A percentile compares a stretch with the other conserved stretches of the same genome.
These are phyloP conservation scores for Pomatorhinus ruficollis DNA, from an alignment of 2,113 vertebrate genomes.

Conservation along the genomic window DNA sequence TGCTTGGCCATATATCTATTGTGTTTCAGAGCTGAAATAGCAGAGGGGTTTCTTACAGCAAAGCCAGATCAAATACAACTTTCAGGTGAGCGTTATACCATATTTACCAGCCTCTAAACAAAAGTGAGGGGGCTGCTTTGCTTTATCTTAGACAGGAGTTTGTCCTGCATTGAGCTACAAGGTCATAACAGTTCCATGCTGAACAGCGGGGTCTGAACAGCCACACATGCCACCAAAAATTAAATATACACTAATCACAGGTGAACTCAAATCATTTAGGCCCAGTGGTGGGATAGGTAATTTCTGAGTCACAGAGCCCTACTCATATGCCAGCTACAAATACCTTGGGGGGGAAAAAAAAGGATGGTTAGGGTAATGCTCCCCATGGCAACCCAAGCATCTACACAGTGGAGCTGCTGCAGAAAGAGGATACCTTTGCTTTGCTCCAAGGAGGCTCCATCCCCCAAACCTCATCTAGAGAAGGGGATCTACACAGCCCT, in stretches of 20 bases:
- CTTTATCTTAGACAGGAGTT: neutral
- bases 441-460: neutral
- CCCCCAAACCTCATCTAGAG: neutral
- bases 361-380: neutral
- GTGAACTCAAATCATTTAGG: neutral
- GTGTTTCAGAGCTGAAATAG: neutral
- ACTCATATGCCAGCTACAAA: neutral
- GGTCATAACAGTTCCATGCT: neutral
- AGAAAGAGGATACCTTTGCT: neutral
- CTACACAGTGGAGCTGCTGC: neutral
- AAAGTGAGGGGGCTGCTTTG: neutral
- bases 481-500: neutral
- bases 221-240: neutral
- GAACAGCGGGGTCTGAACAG: neutral
- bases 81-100: neutral
- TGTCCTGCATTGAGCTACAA: neutral
- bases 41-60: neutral
- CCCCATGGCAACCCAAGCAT: neutral
- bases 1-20: neutral
- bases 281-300: rapidly evolving
- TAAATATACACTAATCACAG: neutral
- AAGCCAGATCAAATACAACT: neutral
- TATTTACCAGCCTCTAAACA: neutral
- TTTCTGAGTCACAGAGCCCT: neutral
- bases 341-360: neutral